phyloP scores from a whole-genome alignment of 2,113 vertebrate genomes.

The Grammomys surdaster region DNA sequence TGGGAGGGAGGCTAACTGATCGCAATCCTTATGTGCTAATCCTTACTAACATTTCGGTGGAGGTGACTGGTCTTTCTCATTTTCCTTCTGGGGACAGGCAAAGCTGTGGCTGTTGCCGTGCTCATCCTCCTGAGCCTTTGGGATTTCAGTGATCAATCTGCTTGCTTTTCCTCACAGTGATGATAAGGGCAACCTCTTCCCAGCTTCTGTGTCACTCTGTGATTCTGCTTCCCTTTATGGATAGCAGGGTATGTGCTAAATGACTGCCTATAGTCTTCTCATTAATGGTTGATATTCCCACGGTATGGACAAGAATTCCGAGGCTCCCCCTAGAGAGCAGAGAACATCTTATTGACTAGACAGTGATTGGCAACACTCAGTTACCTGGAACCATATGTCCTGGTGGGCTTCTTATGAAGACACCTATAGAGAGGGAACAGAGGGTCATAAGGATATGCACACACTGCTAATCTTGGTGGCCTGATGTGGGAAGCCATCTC shows the following conservation, averaged over 20 bases:
- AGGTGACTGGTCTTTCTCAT: no score
- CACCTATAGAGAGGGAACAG: neutral
- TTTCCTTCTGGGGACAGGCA: neutral
- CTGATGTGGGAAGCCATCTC: neutral
- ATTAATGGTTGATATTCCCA: neutral
- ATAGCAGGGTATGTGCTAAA: neutral
- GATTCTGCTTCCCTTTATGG: neutral
- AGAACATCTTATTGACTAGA: neutral
- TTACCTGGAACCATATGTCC: neutral
- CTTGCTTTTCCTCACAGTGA: neutral
- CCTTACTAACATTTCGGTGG: neutral
- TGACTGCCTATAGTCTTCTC: no score
- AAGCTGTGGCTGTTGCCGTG: fast-evolving
- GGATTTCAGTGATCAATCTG: neutral
- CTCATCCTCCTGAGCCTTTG: neutral
- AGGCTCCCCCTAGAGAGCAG: neutral
- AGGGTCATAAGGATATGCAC: neutral
- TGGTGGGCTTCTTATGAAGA: neutral
- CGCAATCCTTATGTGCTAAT: neutral
- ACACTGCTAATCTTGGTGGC: neutral
- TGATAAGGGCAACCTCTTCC: neutral
- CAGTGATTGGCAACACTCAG: neutral
- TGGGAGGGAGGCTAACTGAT: neutral
- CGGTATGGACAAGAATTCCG: no score
- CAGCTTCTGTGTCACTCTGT: neutral